A percentile compares a stretch with the other conserved stretches of the same genome.
These are phyloP conservation scores for Cynoglossus semilaevis DNA, from an alignment of 2,113 vertebrate genomes.

Conservation along the genomic window DNA sequence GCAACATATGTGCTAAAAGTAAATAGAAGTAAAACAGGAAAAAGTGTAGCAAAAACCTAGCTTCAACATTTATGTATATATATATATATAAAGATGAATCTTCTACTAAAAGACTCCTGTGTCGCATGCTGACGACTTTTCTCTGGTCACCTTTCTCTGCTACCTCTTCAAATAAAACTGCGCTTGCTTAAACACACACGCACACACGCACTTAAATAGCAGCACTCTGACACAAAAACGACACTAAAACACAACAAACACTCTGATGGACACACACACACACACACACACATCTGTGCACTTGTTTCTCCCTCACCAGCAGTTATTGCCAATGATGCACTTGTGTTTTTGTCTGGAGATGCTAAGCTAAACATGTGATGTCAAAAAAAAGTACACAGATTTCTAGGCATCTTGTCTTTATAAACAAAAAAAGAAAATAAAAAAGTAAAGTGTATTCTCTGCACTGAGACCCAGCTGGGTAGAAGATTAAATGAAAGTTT, in stretches of 20 bases:
- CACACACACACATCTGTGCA: constrained; percentile 34
- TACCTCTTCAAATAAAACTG: constrained; percentile 60
- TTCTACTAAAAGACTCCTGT: too few species aligned
- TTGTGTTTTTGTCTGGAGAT: constrained; percentile 60
- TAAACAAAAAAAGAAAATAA: neutral
- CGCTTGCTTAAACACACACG: constrained; percentile 33
- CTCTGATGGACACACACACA: constrained; percentile 19
- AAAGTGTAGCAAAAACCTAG: too few species aligned
- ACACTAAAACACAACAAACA: constrained; percentile 15
- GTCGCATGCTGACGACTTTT: too few species aligned
- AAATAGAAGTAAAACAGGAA: too few species aligned
- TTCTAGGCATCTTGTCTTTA: constrained; percentile 34
- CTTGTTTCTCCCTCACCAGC: constrained; percentile 70
- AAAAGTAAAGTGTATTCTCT: constrained; percentile 21
- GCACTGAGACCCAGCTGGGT: too few species aligned
- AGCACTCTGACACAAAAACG: constrained; percentile 20
- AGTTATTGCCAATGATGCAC: constrained; percentile 74
- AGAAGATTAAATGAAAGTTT: too few species aligned
- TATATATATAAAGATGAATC: neutral
- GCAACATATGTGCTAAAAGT: too few species aligned
- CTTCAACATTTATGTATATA: too few species aligned
- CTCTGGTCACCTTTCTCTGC: constrained; percentile 58
- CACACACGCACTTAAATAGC: constrained; percentile 36
- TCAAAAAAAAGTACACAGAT: constrained; percentile 15
- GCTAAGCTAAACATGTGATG: constrained; percentile 50